Evolutionary conservation across 2,113 vertebrate species (phyloP).

Genomic region (Vidua macroura): DNA sequence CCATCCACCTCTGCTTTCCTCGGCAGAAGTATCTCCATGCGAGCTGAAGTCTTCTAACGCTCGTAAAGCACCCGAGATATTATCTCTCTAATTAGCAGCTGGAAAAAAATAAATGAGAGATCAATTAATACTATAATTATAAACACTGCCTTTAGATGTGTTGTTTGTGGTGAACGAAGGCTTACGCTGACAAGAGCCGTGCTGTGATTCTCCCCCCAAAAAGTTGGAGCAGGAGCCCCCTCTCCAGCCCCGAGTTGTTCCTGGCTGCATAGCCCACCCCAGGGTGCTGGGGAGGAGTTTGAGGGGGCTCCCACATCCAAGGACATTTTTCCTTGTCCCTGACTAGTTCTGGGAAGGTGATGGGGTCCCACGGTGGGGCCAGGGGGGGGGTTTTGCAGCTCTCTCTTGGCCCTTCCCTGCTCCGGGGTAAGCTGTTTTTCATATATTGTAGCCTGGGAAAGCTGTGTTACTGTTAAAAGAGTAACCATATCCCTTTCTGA

Average conservation of each 20-base stretch:
- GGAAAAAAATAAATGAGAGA: conserved; percentile 58
- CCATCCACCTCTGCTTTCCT: conserved; percentile 17
- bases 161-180: conserved; percentile 53
- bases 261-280: neutral
- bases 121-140: conserved; percentile 77
- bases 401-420: conserved; percentile 62
- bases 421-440: conserved; percentile 77
- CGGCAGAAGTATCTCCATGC: conserved; percentile 42
- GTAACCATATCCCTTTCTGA: conserved; percentile 81
- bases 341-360: neutral
- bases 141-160: conserved; percentile 67
- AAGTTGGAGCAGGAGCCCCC: neutral
- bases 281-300: neutral
- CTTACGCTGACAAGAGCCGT: neutral
- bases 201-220: neutral
- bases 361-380: neutral
- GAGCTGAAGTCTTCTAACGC: conserved; percentile 38
- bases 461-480: conserved; percentile 77
- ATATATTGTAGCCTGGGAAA: conserved; percentile 79
- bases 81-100: conserved; percentile 73
- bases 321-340: neutral
- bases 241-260: neutral
- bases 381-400: neutral
- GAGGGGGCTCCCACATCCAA: neutral
- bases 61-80: conserved; percentile 66